Percentiles rank a stretch among this genome's conserved stretches.
Evolutionary conservation across 2,797 vertebrate species (phyloP).

Genomic region (Channa striata): DNA sequence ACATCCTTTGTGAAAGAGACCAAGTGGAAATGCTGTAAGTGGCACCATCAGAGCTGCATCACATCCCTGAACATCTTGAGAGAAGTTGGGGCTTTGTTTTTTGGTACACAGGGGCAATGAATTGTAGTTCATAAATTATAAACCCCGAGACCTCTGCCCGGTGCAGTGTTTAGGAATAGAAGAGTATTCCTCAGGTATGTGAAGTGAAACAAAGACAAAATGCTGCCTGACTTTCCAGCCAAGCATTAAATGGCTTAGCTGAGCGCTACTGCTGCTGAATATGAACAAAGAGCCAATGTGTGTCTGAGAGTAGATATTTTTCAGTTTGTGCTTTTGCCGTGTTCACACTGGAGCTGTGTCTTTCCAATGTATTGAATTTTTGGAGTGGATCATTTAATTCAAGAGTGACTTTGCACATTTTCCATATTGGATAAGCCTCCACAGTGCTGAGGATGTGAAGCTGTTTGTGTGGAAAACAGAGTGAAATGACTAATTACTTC

Average conservation of each 20-base stretch:
- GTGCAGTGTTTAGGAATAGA: constrained; percentile 49
- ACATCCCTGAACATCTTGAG: constrained; percentile 15
- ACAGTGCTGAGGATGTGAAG: background rate
- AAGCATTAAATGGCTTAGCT: constrained; percentile 65
- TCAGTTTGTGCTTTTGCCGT: constrained; percentile 37
- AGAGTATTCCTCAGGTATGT: constrained; percentile 67
- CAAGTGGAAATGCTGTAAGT: constrained; percentile 47
- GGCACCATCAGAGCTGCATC: constrained; percentile 37
- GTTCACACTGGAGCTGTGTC: constrained; percentile 28
- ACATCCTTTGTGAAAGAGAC: constrained; percentile 45
- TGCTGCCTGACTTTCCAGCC: constrained; percentile 52
- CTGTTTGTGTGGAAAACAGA: constrained; percentile 15
- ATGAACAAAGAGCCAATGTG: constrained; percentile 53
- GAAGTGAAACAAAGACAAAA: constrained; percentile 71
- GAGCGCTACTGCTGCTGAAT: constrained; percentile 48
- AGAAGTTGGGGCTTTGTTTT: constrained; percentile 37
- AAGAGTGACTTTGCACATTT: constrained; percentile 30
- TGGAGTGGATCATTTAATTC: constrained; percentile 53
- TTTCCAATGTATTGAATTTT: constrained; percentile 42
- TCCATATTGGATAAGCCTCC: constrained; percentile 23
- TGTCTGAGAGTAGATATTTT: constrained; percentile 43
- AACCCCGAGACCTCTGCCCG: constrained; percentile 33
- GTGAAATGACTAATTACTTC: constrained; percentile 16
- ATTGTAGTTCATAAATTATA: constrained; percentile 49
- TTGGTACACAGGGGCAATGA: constrained; percentile 7